These are phyloP conservation scores for Junonia oenone DNA, from an alignment of 2,888 invertebrate species.

Conservation along the genomic window DNA sequence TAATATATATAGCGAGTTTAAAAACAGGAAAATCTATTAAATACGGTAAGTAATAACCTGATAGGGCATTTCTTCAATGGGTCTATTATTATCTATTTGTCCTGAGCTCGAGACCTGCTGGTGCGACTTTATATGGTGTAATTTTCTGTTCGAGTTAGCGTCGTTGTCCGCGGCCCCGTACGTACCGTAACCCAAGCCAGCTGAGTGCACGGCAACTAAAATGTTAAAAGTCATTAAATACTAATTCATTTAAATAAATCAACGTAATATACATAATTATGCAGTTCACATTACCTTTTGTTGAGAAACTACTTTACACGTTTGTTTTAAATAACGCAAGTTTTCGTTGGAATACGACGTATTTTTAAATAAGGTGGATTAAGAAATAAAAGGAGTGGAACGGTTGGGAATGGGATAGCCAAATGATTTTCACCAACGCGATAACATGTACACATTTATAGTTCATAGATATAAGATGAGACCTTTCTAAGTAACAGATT, in stretches of 20 bases:
- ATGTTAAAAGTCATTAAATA: conserved; percentile 29
- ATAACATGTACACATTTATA: conserved; percentile 66
- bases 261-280: conserved; percentile 9
- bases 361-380: not conserved
- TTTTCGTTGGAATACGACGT: not conserved
- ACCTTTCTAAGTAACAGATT: not conserved
- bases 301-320: not conserved
- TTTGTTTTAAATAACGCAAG: not conserved
- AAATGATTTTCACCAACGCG: conserved; percentile 53
- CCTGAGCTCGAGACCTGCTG: conserved; percentile 70
- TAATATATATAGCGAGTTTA: not conserved
- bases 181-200: conserved; percentile 80
- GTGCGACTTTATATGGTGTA: conserved; percentile 70
- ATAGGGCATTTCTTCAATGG: conserved; percentile 80
- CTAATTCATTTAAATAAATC: not conserved
- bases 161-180: conserved; percentile 71
- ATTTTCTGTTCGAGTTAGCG: conserved; percentile 56
- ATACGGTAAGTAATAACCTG: conserved; percentile 57
- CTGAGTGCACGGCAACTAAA: conserved; percentile 76
- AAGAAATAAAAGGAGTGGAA: conserved; percentile 33
- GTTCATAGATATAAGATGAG: not conserved
- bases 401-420: conserved; percentile 58
- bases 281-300: conserved; percentile 27
- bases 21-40: not conserved
- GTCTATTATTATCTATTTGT: conserved; percentile 58